Percentiles rank a stretch among this genome's conserved stretches.
These are phyloP conservation scores for Thecophora atra DNA, from an alignment of 2,888 invertebrate species.

Conservation along the genomic window DNA sequence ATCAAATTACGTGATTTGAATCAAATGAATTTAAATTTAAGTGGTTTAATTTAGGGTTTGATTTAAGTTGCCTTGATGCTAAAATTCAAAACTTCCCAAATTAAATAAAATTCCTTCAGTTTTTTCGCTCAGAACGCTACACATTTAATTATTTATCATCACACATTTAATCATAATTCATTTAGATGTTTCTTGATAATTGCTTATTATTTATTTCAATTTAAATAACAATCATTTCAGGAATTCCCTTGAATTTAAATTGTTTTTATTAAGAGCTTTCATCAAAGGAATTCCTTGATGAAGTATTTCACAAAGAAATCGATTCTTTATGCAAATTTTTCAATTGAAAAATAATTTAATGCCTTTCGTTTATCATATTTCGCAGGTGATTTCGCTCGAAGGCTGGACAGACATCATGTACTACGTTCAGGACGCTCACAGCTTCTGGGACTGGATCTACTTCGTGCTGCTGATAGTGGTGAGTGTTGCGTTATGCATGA, in stretches of 20 bases:
- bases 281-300: too few relatives aligned
- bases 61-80: too few relatives aligned
- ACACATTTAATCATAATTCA: background rate
- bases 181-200: background rate
- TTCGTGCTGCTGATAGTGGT: slow-evolving; percentile 99
- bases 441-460: slow-evolving; percentile 99
- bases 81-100: too few relatives aligned
- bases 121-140: too few relatives aligned
- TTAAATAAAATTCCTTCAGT: too few relatives aligned
- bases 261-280: too few relatives aligned
- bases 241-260: too few relatives aligned
- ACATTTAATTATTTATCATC: too few relatives aligned
- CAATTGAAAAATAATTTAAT: slow-evolving; percentile 3
- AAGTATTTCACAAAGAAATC: background rate
- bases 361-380: background rate
- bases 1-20: too few relatives aligned
- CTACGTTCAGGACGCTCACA: slow-evolving; percentile 99
- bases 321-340: background rate
- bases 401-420: slow-evolving; percentile 99
- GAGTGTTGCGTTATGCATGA: slow-evolving; percentile 67
- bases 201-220: background rate
- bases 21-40: too few relatives aligned
- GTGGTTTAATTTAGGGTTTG: too few relatives aligned
- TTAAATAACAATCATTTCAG: too few relatives aligned
- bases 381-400: slow-evolving; percentile 98